Percentiles rank a stretch among this genome's conserved stretches.
These are phyloP conservation scores for Indri indri DNA, from an alignment of 2,113 vertebrate genomes.

Conservation along the genomic window DNA sequence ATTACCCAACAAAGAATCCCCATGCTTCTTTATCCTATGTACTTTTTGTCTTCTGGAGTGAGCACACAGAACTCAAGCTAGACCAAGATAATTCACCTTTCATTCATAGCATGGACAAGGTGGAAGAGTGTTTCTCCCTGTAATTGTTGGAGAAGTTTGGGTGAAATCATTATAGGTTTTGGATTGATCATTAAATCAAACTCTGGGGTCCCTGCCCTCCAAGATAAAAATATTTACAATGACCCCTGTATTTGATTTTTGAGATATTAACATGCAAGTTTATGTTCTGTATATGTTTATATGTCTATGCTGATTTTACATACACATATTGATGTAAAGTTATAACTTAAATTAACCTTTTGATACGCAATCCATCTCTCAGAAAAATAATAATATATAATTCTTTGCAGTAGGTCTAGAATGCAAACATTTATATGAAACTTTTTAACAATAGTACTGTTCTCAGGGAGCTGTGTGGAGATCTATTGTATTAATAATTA, in stretches of 20 bases:
- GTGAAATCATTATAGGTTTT: background rate
- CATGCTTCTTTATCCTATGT: background rate
- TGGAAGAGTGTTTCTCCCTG: background rate
- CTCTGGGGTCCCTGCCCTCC: background rate
- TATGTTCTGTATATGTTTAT: background rate
- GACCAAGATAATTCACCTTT: background rate
- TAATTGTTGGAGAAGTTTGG: background rate
- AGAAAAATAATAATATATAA: background rate
- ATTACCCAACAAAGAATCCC: background rate
- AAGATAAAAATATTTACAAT: background rate
- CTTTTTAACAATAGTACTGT: background rate
- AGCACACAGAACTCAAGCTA: background rate
- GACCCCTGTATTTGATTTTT: background rate
- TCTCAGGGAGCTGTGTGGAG: background rate
- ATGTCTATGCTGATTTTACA: background rate
- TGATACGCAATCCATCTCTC: background rate
- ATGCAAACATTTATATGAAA: background rate
- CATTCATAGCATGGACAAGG: background rate
- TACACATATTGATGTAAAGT: background rate
- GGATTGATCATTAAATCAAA: background rate
- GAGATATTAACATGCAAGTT: background rate
- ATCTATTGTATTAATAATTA: background rate
- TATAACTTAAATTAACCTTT: background rate
- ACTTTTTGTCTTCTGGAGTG: background rate
- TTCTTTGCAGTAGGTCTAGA: background rate